Conservation (phyloP, 2,888 invertebrate species). For the Tromatobia lineatoria region DNA sequence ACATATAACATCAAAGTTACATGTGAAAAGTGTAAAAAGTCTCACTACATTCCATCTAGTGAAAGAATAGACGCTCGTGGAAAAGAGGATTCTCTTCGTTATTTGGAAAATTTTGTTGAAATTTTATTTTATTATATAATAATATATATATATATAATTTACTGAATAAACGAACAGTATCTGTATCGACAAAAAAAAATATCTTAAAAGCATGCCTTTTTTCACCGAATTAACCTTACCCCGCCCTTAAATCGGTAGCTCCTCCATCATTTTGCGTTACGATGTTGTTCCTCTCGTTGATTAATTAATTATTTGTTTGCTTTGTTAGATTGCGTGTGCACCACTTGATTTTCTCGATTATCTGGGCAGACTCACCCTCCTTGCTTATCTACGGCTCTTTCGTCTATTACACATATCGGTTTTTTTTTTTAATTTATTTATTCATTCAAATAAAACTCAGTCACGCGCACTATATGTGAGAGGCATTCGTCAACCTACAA, state of each 20-base stretch:
- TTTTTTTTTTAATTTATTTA: slow-evolving; percentile 21
- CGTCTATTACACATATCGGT: slow-evolving; percentile 72
- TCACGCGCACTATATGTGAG: slow-evolving; percentile 84
- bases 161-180: no score
- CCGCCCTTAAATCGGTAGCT: slow-evolving; percentile 37
- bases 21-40: no score
- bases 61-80: no score
- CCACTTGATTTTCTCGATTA: slow-evolving; percentile 66
- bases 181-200: no score
- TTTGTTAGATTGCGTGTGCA: slow-evolving; percentile 51
- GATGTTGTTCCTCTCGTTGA: slow-evolving; percentile 58
- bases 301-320: slow-evolving; percentile 52
- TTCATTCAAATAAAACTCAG: slow-evolving; percentile 80
- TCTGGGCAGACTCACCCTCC: slow-evolving; percentile 68
- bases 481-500: slow-evolving; percentile 85
- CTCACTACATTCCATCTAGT: no score
- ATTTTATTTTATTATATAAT: no score
- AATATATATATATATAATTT: no score
- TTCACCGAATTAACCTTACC: no score
- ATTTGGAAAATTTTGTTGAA: no score
- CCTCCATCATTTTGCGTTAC: slow-evolving; percentile 51
- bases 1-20: no score
- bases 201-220: no score
- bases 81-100: no score
- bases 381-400: slow-evolving; percentile 71